Conservation (phyloP, 1,140 invertebrate genomes). For the Danaus melanippus region DNA sequence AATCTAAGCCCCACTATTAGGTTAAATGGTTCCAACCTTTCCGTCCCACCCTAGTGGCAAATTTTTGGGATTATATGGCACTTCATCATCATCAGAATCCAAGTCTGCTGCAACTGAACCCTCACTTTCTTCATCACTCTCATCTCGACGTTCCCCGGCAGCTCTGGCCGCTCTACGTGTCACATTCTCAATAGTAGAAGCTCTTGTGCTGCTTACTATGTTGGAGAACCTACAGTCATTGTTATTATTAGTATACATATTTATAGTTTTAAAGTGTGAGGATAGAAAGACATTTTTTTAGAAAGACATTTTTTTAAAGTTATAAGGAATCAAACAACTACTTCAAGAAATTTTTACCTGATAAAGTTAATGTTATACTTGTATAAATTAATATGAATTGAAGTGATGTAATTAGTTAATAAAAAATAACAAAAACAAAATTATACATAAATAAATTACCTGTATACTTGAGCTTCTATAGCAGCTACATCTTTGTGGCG, state of each 20-base stretch:
- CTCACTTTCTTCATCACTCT: conserved; percentile 91
- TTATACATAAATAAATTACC: conserved; percentile 43
- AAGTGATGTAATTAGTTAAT: too few relatives aligned
- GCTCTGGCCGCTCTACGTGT: conserved; percentile 98
- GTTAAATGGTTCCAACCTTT: conserved; percentile 77
- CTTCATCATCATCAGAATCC: conserved; percentile 90
- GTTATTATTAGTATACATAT: too few relatives aligned
- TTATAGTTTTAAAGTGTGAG: too few relatives aligned
- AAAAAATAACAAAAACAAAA: too few relatives aligned
- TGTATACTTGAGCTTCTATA: conserved; percentile 92
- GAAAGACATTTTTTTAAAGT: too few relatives aligned
- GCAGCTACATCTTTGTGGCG: conserved; percentile 87
- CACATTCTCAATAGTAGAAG: conserved; percentile 97
- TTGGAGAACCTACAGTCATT: conserved; percentile 78
- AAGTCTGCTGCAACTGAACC: conserved; percentile 89
- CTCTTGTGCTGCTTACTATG: conserved; percentile 85
- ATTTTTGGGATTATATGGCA: conserved; percentile 99
- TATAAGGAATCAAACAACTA: too few relatives aligned
- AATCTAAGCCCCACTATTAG: too few relatives aligned
- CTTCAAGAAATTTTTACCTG: too few relatives aligned
- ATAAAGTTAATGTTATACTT: too few relatives aligned
- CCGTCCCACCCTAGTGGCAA: conserved; percentile 99
- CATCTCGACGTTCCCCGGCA: conserved; percentile 93
- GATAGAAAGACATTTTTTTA: too few relatives aligned
- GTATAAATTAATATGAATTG: too few relatives aligned